Conservation (phyloP, 2,888 invertebrate species). For the Allygus modestus region DNA sequence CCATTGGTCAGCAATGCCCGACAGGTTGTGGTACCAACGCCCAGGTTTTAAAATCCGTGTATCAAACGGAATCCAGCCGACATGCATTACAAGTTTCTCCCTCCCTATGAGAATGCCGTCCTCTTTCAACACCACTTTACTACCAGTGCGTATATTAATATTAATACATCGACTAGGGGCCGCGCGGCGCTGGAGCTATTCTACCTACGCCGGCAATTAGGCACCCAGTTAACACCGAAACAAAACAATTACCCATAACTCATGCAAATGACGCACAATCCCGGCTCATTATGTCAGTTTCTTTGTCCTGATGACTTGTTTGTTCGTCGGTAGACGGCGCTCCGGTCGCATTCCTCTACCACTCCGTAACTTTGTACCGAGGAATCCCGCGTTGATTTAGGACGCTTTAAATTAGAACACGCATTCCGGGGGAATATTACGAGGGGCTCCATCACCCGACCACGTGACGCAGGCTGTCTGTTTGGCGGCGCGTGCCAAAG, state of each 20-base stretch:
- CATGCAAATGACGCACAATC: slow-evolving; percentile 46
- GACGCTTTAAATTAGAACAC: slow-evolving; percentile 46
- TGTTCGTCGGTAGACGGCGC: slow-evolving; percentile 9
- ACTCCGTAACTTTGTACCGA: not conserved
- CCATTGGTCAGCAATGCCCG: no score
- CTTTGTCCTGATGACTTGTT: slow-evolving; percentile 58
- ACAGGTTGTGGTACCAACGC: no score
- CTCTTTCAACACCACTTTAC: not conserved
- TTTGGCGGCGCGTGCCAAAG: not conserved
- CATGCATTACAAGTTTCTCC: no score
- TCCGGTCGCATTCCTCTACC: not conserved
- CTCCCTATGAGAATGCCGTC: no score
- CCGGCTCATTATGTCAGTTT: slow-evolving; percentile 51
- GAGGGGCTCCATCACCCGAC: not conserved
- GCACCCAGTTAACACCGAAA: slow-evolving; percentile 37
- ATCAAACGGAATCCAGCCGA: no score
- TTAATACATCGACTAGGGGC: not conserved
- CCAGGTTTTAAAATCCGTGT: no score
- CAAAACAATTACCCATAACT: slow-evolving; percentile 48
- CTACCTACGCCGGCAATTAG: slow-evolving; percentile 41
- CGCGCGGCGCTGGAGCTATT: not conserved
- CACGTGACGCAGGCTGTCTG: not conserved
- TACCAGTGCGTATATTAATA: not conserved
- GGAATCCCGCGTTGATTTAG: slow-evolving; percentile 39
- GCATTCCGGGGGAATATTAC: slow-evolving; percentile 19